A percentile compares a stretch with the other conserved stretches of the same genome.
Conservation (phyloP, 2,888 invertebrate genomes). For the Trichopoda pennipes region DNA sequence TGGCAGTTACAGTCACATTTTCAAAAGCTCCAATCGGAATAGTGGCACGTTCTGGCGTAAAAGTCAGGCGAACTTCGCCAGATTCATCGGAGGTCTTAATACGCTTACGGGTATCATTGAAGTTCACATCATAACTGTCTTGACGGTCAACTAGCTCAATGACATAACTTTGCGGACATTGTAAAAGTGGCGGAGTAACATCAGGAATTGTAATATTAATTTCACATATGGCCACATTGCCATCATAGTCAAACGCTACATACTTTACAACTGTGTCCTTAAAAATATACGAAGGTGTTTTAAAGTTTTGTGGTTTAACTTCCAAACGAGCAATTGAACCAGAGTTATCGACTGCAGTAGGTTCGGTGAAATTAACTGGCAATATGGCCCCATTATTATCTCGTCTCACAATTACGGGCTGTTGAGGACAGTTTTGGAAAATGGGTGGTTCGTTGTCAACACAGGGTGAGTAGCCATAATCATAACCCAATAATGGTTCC, state of each 20-base stretch:
- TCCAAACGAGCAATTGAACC: constrained; percentile 96
- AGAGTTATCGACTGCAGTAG: constrained; percentile 96
- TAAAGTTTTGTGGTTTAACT: constrained; percentile 95
- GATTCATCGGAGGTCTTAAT: constrained; percentile 94
- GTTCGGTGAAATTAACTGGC: constrained; percentile 95
- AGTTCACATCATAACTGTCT: constrained; percentile 94
- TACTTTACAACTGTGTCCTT: constrained; percentile 96
- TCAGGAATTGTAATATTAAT: constrained; percentile 97
- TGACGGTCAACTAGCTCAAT: constrained; percentile 94
- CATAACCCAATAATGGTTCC: constrained; percentile 93
- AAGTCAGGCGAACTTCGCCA: constrained; percentile 91
- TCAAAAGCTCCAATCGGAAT: constrained; percentile 93
- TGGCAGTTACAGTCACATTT: constrained; percentile 94
- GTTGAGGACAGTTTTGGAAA: constrained; percentile 97
- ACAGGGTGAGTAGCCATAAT: constrained; percentile 95
- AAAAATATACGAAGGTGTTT: constrained; percentile 92
- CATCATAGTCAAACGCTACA: constrained; percentile 97
- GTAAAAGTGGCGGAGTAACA: constrained; percentile 93
- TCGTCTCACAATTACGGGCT: constrained; percentile 93
- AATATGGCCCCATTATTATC: constrained; percentile 94
- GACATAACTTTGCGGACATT: constrained; percentile 96
- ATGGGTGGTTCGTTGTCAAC: constrained; percentile 97
- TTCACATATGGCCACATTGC: constrained; percentile 98
- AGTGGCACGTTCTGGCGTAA: constrained; percentile 90
- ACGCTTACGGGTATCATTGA: constrained; percentile 92